Conservation (phyloP, 2,797 vertebrate genomes). For the Rhincodon typus region DNA sequence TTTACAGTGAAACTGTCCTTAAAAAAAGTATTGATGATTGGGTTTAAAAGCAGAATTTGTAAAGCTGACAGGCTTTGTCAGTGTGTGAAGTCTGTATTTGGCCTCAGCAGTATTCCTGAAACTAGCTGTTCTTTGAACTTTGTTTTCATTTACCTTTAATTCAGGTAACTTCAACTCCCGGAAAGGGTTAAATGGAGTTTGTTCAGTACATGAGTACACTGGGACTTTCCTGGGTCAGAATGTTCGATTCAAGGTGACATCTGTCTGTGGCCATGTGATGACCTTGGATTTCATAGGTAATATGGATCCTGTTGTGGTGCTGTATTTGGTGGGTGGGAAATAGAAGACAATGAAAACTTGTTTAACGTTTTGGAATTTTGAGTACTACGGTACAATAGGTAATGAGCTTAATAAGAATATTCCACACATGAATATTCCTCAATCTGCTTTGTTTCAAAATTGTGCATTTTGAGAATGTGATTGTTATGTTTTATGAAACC, state of each 20-base stretch:
- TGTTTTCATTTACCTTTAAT: background rate
- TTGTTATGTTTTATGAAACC: background rate
- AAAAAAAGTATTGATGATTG: background rate
- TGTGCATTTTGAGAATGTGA: background rate
- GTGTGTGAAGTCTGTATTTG: background rate
- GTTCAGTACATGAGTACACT: slow-evolving; percentile 82
- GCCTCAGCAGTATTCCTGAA: background rate
- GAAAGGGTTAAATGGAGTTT: slow-evolving; percentile 84
- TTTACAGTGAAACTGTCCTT: background rate
- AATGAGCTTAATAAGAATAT: background rate
- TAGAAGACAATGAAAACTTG: background rate
- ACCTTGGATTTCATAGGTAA: slow-evolving; percentile 91
- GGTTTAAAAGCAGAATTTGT: background rate
- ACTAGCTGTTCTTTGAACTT: fast-evolving
- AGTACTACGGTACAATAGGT: too few relatives aligned
- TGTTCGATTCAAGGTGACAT: slow-evolving; percentile 88
- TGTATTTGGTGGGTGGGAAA: background rate
- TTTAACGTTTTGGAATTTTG: too few relatives aligned
- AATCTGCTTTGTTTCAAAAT: slow-evolving; percentile 28
- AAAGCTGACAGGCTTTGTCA: background rate
- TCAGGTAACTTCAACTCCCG: slow-evolving; percentile 76
- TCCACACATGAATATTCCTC: background rate
- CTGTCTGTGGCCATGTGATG: slow-evolving; percentile 95
- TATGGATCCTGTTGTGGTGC: slow-evolving; percentile 17
- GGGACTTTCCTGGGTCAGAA: slow-evolving; percentile 75